A percentile compares a stretch with the other conserved stretches of the same genome.
Evolutionary conservation across 1,140 invertebrate species (phyloP).

Genomic region (Carposina sasakii): DNA sequence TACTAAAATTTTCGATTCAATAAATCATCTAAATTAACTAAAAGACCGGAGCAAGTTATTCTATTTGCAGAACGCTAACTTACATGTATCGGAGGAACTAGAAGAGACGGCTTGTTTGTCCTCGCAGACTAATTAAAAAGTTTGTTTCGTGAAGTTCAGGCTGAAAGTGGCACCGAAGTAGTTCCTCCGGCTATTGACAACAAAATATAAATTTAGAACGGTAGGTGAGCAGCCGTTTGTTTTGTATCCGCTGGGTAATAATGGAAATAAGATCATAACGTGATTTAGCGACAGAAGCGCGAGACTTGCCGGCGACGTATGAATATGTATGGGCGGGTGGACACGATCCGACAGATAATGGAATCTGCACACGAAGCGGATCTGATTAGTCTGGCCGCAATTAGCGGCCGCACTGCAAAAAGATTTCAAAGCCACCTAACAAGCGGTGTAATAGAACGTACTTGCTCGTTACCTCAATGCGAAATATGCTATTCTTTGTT

Average conservation of each 20-base stretch:
- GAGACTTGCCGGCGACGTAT: slow-evolving; percentile 41
- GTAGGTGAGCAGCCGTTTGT: neutral
- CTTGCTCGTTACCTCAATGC: no score
- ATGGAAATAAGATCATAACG: slow-evolving; percentile 30
- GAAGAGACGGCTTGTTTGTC: slow-evolving; percentile 64
- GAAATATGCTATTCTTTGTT: no score
- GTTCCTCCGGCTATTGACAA: slow-evolving; percentile 43
- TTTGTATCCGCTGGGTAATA: no score
- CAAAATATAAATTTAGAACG: slow-evolving; percentile 43
- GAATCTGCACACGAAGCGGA: slow-evolving; percentile 61
- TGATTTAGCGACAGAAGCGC: slow-evolving; percentile 34
- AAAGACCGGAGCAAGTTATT: slow-evolving; percentile 24
- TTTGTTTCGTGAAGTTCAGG: slow-evolving; percentile 57
- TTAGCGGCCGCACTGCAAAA: slow-evolving; percentile 34
- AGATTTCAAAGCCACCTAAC: slow-evolving; percentile 22
- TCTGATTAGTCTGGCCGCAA: slow-evolving; percentile 56
- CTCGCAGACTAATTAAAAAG: slow-evolving; percentile 70
- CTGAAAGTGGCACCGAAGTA: slow-evolving; percentile 50
- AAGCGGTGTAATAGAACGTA: no score
- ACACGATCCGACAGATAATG: slow-evolving; percentile 61
- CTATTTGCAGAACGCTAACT: slow-evolving; percentile 33
- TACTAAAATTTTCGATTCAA: slow-evolving; percentile 3
- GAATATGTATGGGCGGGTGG: slow-evolving; percentile 58
- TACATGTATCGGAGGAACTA: slow-evolving; percentile 49
- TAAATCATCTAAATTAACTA: slow-evolving; percentile 31